Evolutionary conservation across 2,113 vertebrate species (phyloP).

Genomic region (Laticauda colubrina): DNA sequence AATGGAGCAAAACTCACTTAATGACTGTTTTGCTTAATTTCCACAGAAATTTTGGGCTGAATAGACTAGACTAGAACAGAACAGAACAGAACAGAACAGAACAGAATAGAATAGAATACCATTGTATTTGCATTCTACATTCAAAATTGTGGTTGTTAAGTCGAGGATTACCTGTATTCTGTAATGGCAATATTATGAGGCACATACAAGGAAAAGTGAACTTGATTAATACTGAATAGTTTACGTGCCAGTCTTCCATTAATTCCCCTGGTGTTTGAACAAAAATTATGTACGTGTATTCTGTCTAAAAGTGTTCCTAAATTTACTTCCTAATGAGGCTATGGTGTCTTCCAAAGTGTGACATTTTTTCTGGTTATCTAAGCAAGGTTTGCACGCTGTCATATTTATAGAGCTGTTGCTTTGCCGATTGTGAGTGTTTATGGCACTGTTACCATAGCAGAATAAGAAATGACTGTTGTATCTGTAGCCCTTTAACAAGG

Average conservation of each 20-base stretch:
- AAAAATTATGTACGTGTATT: not conserved
- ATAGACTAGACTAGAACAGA: no score
- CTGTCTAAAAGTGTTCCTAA: not conserved
- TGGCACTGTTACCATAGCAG: constrained; percentile 58
- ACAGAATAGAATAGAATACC: not conserved
- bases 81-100: no score
- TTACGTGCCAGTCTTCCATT: not conserved
- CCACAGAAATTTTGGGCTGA: not conserved
- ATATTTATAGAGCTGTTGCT: constrained; percentile 43
- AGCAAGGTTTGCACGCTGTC: constrained; percentile 8
- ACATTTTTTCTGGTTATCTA: constrained; percentile 45
- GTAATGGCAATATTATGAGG: not conserved
- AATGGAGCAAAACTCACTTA: not conserved
- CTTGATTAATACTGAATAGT: not conserved
- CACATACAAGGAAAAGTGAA: not conserved
- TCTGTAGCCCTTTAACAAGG: constrained; percentile 37
- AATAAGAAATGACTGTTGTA: constrained; percentile 31
- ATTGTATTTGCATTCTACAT: no score
- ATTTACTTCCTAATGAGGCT: constrained; percentile 8
- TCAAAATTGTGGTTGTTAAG: not conserved
- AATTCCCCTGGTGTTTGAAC: not conserved
- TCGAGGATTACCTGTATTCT: not conserved
- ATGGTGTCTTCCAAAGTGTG: constrained; percentile 22
- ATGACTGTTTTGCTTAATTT: not conserved
- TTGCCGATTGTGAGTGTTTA: constrained; percentile 45